Evolutionary conservation across 2,113 vertebrate species (phyloP), one percentile per base, ranked within the genome.

Genomic region (Forbesichthys papilliferus): DNA sequence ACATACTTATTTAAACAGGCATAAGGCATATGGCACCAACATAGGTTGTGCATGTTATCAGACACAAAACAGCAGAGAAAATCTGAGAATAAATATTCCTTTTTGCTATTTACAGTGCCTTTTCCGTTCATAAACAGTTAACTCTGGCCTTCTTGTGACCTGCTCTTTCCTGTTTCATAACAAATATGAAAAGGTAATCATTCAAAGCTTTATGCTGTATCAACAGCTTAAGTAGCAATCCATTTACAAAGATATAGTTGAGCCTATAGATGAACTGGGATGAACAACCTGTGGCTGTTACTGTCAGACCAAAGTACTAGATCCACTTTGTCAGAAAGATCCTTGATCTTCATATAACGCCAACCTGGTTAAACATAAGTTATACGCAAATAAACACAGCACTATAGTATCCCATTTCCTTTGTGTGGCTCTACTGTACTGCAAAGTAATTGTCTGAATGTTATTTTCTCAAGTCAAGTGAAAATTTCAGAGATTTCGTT

Each of bases 321-420:
- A 64, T 58, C 16, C 67, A 46, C 48, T 20, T n/a, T 51, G 68
- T 67, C 16, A 73, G 71, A 74, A 53, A 55, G 20, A 70, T 67
- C 55, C 48, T 51, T 51, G 20, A 66, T 68, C 64, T 68, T 53
- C 61, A 11, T 69, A 57, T 13, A 65, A 61, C 2, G 27, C 42
- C 42, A 66, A 69, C 46, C 65, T 36, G 48, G 58, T 74, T 56
- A 79, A 71, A 54, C 13, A 56, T 62, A 1, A 27, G 51, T 74
- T 49, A 61, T 14, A 76, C 69, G 14, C 51, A 79, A 74, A 61
- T 46, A 47, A 61, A 61, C 42, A 60, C 71, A 73, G 61, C 36
- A 70, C 59, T 52, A 51, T 52, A 51, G 57, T 20, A 46, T 55
- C 55, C n/a, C 61, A 7, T 52, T 60, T 66, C 53, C 64, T 33